Evolutionary conservation across 2,113 vertebrate species (phyloP), one percentile per base, ranked within the genome.

Genomic region (Oryzias woworae): DNA sequence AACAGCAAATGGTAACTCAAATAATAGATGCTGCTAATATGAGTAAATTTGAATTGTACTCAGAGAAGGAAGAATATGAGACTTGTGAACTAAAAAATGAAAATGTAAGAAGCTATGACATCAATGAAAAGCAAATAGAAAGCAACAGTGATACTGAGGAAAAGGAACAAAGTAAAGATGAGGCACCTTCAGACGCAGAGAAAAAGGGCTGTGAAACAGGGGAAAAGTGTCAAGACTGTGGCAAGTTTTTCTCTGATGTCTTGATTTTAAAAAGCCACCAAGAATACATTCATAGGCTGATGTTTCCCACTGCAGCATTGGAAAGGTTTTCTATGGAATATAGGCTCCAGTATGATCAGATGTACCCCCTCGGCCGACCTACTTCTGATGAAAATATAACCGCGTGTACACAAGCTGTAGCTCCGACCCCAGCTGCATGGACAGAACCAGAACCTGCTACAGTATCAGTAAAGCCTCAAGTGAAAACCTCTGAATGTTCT

Each of bases 261-360:
- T 89, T 99, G 85, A 96, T 99, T 77, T 90, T 99, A 64, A 99
- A 99, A 92, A 99, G 94, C 87, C 97, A 99, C 84, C 94, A 97
- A 51, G 97, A 99, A 76, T 96, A 99, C 0, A 94, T 98, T 64
- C 97, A 99, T 73, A 94, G 94, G 75, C 92, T 91, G 49, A 92
- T 97, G 71, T 94, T 98, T 47, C 96, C 97, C 55, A 95, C 98
- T 41, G 92, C 93, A 66, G 93, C 93, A 73, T 82, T 99, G 7
- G 96, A 99, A 81, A 93, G 82, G 55, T 99, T 98, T 90, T 96
- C 97, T 81, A 96, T 93, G 78, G 95, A 96, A 65, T 99, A 98
- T 88, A 90, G 97, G 75, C 92, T 95, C 65, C 94, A 96, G 75
- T 99, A 99, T 0, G 97, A 99, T 76, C 95, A 95, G 66, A 91